Evolutionary conservation across 2,113 vertebrate genomes (phyloP), one percentile per base, ranked within the genome.

Genomic region (Entomyzon cyanotis): DNA sequence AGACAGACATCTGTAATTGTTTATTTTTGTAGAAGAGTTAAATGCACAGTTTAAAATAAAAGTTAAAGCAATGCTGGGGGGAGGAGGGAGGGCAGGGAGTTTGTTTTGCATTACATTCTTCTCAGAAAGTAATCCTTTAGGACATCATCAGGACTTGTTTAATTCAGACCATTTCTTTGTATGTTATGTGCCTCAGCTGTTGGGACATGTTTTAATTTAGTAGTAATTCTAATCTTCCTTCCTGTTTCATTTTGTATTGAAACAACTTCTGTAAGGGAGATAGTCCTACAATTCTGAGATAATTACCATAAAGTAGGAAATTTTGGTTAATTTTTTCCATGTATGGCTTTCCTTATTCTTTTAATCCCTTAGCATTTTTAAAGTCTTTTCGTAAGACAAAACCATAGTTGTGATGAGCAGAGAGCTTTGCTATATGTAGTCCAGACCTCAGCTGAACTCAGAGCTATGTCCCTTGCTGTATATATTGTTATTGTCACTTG

Each of bases 21-120:
- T 90, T 83, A 19, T 69, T 96, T 95, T 94, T 81, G n/a, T 23
- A 55, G 55, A 73, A 77, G 31, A 84, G 91, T 23, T 35, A 73
- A 94, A 80, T 76, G 46, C 19, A 19, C 73, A n/a, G 10, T 62
- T 86, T 49, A 64, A 68, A 33, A 79, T 44, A 64, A 75, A 58
- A 20, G 22, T 87, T 63, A 15, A 84, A 44, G 18, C 75, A 42
- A 20, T 52, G 10, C 2, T 6, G 15, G 20, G 4, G 2, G 4
- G 9, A 4, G 46, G 12, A 22, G 7, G 27, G 7, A 37, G 15
- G 37, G 12, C 39, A 39, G 28, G 18, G 18, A 63, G 22, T 55
- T 91, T 52, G 23, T 76, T 79, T 94, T 91, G 28, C 18, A 17
- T 80, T 16, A 17, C 14, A 9, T 39, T 83, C 11, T 64, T 80